These are phyloP conservation scores for Hyles lineata DNA, from an alignment of 2,888 invertebrate genomes.

Conservation along the genomic window DNA sequence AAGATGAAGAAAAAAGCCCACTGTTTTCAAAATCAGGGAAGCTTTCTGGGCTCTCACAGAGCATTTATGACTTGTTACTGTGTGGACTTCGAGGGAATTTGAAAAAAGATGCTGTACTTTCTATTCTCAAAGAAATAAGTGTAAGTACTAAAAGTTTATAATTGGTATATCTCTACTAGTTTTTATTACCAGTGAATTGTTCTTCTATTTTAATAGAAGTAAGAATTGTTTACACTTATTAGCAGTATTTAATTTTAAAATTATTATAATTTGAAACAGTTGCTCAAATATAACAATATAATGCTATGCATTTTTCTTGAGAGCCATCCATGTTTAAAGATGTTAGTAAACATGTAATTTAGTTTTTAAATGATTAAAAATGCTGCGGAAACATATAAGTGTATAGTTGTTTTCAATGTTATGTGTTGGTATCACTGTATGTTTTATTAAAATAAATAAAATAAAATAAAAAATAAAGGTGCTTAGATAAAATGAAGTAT, in stretches of 20 bases:
- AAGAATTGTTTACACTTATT: too few relatives aligned
- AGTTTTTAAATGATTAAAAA: too few relatives aligned
- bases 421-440: too few relatives aligned
- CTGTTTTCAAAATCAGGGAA: constrained; percentile 86
- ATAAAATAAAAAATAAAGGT: too few relatives aligned
- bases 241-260: not conserved
- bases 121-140: constrained; percentile 89
- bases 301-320: not conserved
- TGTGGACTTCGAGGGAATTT: constrained; percentile 90
- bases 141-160: constrained; percentile 84
- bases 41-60: constrained; percentile 88
- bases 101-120: constrained; percentile 91
- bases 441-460: too few relatives aligned
- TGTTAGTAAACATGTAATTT: too few relatives aligned
- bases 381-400: too few relatives aligned
- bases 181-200: not conserved
- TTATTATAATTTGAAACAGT: not conserved
- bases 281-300: not conserved
- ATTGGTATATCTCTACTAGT: not conserved
- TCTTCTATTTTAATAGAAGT: too few relatives aligned
- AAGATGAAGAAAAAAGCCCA: constrained; percentile 87
- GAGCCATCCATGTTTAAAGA: not conserved
- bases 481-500: not conserved
- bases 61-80: constrained; percentile 92
- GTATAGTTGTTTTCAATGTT: too few relatives aligned